These are phyloP conservation scores for Pogonomyrmex barbatus DNA, from an alignment of 1,140 invertebrate genomes.

Conservation along the genomic window DNA sequence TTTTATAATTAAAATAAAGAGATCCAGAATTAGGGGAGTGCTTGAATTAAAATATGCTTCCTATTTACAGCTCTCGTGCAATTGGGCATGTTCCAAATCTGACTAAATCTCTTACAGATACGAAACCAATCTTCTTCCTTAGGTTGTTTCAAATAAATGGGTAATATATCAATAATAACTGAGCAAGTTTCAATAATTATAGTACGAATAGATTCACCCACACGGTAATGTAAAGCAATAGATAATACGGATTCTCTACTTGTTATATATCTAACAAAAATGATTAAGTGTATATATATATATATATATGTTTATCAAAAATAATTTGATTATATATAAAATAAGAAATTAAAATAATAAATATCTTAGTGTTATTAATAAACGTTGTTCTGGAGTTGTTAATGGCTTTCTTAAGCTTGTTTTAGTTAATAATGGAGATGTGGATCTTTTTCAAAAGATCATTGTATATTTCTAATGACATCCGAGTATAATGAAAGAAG, in stretches of 20 bases:
- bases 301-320: not conserved
- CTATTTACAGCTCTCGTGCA: not conserved
- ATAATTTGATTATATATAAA: not conserved
- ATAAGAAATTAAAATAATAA: not conserved
- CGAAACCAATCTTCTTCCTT: not conserved
- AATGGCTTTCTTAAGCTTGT: not conserved
- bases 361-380: not conserved
- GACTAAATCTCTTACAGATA: not conserved
- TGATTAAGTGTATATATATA: not conserved
- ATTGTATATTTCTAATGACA: not conserved
- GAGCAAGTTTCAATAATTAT: not conserved
- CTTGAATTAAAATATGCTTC: not conserved
- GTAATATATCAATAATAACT: not conserved
- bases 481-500: not conserved
- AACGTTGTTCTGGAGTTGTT: not conserved
- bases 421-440: not conserved
- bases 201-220: not conserved
- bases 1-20: not conserved
- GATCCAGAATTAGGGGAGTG: not conserved
- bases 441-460: not conserved
- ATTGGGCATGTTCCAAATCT: conserved; percentile 5
- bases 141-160: not conserved
- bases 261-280: not conserved
- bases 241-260: not conserved
- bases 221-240: not conserved